Evolutionary conservation across 2,888 invertebrate genomes (phyloP), one percentile per base, ranked within the genome.

Genomic region (Frankliniella intonsa): DNA sequence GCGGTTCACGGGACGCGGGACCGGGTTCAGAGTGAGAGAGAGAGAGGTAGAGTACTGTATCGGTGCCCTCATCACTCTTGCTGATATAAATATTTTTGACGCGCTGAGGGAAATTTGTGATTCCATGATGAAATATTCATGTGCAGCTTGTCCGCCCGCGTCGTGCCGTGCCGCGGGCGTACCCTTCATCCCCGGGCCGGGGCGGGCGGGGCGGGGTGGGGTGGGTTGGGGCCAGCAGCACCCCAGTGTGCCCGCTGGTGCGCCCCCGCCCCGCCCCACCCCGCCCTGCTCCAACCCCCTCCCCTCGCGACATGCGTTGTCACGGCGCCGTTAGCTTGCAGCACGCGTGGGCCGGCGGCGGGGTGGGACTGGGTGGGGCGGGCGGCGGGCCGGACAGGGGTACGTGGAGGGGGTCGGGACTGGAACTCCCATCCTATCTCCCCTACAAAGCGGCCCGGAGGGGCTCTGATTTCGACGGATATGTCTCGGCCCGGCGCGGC

Each of bases 51-150:
- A 62, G 14, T 14, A 8, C 55, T 14, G 55, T 76, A 76, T 76
- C 69, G 69, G 25, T 76, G 69, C 69, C 69, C 69, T 76, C 69
- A 76, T 25, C 69, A 76, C 69, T 76, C 69, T 25, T 25, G 69
- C 69, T 76, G 69, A 76, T 25, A 76, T 76, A 76, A 76, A 76
- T 76, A 76, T 76, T 76, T 76, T 76, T 76, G 69, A 76, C 69
- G 69, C 69, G 69, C 69, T 62, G 69, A 12, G 69, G 69, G 69
- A 76, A 76, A 76, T 76, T 76, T 76, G 22, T 76, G 69, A 76
- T 76, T 76, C 69, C 25, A 76, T 12, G 69, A 25, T 76, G 69
- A 76, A 76, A 76, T 76, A 76, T 76, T 76, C 69, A 76, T 76
- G 69, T 22, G 69, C 69, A 76, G 69, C 69, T 76, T 76, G 69